Evolutionary conservation across 2,888 invertebrate species (phyloP), one percentile per base, ranked within the genome.

Genomic region (Taphrorychus bicolor): DNA sequence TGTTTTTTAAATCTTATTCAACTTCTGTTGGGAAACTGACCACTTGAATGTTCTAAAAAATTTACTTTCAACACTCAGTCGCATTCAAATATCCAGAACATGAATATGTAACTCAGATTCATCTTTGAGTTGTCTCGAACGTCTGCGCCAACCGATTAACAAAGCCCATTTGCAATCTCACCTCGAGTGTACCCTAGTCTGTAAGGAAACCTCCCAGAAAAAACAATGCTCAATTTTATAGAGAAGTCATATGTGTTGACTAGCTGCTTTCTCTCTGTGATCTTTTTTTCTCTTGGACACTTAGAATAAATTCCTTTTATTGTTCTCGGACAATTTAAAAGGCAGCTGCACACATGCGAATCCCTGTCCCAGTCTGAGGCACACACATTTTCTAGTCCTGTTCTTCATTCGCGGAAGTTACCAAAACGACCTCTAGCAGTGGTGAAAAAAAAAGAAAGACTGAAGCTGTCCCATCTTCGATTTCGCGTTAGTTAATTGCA

Each of bases 401-500:
- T 54, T 57, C 49, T 69, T 60, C 69, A 65, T 69, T 69, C 64
- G 69, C 69, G 56, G 32, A 67, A 67, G 70, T 66, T 67, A 71
- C 70, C 70, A 65, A 73, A 71, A 59, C 69, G 64, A 74, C 71
- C 72, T 71, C 72, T 74, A 74, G 74, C 73, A 71, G 52, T 71
- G 54, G 45, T 45, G 32, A 19, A 70, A 74, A 73, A n/a, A n/a
- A n/a, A n/a, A n/a, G n/a, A n/a, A 77, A 77, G 77, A 77, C 77
- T 77, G 76, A 77, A 71, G 58, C 62, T 23, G 16, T 63, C 40
- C 64, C 59, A 69, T 69, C 60, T 66, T 69, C 57, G 56, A 66
- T 54, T 21, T 23, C 16, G 24, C 32, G 9, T 54, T 54, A 16
- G 16, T 19, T 19, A 21, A 32, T 57, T 70, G 68, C 70, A 70